phyloP scores from a whole-genome alignment of 2,797 vertebrate genomes.

The Micropoecilia bifurca region DNA sequence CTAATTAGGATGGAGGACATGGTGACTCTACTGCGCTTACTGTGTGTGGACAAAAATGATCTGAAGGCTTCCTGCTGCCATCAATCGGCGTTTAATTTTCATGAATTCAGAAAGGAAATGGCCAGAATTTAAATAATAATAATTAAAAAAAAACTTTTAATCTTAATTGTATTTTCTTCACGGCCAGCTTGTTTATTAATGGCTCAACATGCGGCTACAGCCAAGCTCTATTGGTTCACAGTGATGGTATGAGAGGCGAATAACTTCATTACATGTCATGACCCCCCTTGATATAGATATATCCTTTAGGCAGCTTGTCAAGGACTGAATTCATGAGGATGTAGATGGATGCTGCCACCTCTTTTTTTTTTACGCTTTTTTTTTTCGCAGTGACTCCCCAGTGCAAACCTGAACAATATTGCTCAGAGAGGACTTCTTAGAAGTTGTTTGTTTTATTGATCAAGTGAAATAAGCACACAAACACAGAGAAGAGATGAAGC shows the following conservation, averaged over 20 bases:
- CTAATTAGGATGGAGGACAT: not conserved
- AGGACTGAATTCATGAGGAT: conserved; percentile 68
- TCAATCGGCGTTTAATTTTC: conserved; percentile 12
- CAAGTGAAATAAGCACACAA: conserved; percentile 68
- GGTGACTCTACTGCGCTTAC: conserved; percentile 3
- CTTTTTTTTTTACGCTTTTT: too few relatives aligned
- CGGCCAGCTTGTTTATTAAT: conserved; percentile 55
- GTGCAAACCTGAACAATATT: not conserved
- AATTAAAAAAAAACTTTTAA: not conserved
- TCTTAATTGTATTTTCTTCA: conserved; percentile 11
- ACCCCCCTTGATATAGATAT: conserved; percentile 69
- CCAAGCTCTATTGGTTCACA: conserved; percentile 36
- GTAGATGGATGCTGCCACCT: conserved; percentile 34
- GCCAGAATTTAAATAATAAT: conserved; percentile 6
- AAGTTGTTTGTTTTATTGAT: conserved; percentile 78
- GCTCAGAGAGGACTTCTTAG: conserved; percentile 52
- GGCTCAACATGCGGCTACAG: conserved; percentile 22
- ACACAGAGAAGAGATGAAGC: conserved; percentile 20
- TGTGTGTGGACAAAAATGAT: not conserved
- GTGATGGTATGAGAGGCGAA: conserved; percentile 52
- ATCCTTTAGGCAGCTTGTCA: conserved; percentile 71
- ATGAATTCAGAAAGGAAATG: conserved; percentile 26
- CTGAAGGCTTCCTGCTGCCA: not conserved
- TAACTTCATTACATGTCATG: conserved; percentile 74
- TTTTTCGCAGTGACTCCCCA: conserved; percentile 33